These are phyloP conservation scores for Heliocidaris tuberculata DNA, from an alignment of 35 echinoderm and acorn worm genomes.

Conservation along the genomic window DNA sequence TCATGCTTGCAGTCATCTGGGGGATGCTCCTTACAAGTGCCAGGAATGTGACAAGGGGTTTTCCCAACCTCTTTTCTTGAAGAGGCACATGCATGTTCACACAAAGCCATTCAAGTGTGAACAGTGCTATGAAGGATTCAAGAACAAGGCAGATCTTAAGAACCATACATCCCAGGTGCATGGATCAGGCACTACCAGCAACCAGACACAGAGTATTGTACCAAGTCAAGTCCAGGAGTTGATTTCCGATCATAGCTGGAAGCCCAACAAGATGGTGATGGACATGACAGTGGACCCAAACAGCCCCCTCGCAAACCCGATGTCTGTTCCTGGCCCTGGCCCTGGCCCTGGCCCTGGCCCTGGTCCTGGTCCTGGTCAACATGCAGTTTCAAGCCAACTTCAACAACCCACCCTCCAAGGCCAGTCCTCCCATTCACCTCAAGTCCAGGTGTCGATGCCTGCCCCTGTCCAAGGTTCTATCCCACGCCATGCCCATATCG, in stretches of 20 bases:
- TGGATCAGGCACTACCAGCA: not conserved
- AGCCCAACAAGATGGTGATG: slow-evolving; percentile 25
- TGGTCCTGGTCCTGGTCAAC: not conserved
- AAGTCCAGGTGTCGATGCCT: not conserved
- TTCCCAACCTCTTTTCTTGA: slow-evolving; percentile 29
- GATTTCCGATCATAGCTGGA: slow-evolving; percentile 29
- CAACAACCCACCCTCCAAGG: not conserved
- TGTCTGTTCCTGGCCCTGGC: slow-evolving; percentile 7
- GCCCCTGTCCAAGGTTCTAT: not conserved
- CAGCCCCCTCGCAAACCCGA: not conserved
- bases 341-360: not conserved
- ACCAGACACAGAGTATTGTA: not conserved
- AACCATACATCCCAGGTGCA: slow-evolving; percentile 23
- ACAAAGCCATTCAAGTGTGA: slow-evolving; percentile 45
- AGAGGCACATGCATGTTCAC: slow-evolving; percentile 46
- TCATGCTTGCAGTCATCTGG: slow-evolving; percentile 39
- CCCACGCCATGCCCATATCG: not conserved
- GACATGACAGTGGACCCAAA: not conserved
- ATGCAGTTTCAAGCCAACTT: not conserved
- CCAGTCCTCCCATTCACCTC: not conserved
- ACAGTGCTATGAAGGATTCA: slow-evolving; percentile 44
- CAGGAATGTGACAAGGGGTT: slow-evolving; percentile 39
- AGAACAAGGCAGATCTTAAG: slow-evolving; percentile 29
- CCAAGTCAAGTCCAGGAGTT: slow-evolving; percentile 3
- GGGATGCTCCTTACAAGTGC: slow-evolving; percentile 42